These are phyloP conservation scores for Castor canadensis DNA, from an alignment of 2,113 vertebrate genomes.

Conservation along the genomic window DNA sequence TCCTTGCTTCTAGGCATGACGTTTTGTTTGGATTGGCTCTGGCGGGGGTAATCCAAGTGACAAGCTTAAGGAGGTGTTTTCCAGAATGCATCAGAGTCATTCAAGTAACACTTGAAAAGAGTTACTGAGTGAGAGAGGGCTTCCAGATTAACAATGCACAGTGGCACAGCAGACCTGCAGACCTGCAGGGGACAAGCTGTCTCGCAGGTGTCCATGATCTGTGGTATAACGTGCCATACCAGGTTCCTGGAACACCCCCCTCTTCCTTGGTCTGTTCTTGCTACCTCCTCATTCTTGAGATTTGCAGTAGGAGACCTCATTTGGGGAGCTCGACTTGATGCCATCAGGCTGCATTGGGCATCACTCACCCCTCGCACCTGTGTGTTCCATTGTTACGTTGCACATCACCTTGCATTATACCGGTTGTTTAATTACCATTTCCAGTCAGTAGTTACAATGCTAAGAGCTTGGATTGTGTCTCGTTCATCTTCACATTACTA, in stretches of 20 bases:
- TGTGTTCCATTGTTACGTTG: no score
- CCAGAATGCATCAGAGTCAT: conserved; percentile 57
- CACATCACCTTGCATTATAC: neutral
- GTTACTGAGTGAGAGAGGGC: conserved; percentile 50
- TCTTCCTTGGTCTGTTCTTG: neutral
- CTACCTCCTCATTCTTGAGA: neutral
- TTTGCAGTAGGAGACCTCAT: neutral
- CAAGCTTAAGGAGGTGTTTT: conserved; percentile 59
- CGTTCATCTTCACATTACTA: neutral
- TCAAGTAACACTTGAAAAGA: no score
- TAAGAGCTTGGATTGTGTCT: neutral
- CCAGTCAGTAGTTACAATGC: neutral
- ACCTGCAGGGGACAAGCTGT: neutral
- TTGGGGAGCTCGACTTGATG: neutral
- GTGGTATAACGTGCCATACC: neutral
- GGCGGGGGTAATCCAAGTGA: neutral
- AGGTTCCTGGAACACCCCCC: neutral
- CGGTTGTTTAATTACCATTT: neutral
- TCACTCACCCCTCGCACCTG: accelerated
- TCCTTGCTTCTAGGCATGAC: neutral
- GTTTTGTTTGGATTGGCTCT: conserved; percentile 41
- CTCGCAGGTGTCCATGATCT: neutral
- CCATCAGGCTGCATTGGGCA: neutral
- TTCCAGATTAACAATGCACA: neutral
- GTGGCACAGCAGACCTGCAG: neutral